These are phyloP conservation scores for Tenthredo amoena DNA, from an alignment of 2,888 invertebrate species.

Conservation along the genomic window DNA sequence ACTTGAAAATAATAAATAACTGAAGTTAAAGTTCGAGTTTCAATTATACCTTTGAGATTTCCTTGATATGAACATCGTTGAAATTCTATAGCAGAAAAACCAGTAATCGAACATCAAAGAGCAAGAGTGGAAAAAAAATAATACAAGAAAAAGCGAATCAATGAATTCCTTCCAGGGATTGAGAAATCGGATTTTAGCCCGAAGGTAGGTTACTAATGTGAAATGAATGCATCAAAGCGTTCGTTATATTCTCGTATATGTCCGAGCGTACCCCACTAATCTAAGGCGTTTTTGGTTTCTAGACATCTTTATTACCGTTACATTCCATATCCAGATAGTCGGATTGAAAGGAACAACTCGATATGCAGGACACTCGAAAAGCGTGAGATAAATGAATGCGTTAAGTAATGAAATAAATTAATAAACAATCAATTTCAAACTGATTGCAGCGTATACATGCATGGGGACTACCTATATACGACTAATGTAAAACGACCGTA, in stretches of 20 bases:
- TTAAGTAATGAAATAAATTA: background rate
- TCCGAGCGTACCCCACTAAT: background rate
- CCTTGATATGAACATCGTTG: background rate
- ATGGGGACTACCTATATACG: background rate
- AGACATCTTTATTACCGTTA: background rate
- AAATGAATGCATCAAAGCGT: slow-evolving; percentile 21
- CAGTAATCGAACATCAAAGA: background rate
- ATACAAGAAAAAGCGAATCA: background rate
- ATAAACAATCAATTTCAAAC: background rate
- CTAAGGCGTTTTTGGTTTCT: background rate
- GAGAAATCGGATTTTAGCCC: slow-evolving; percentile 18
- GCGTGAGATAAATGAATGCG: background rate
- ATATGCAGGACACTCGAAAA: background rate
- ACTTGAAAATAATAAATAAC: background rate
- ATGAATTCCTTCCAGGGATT: background rate
- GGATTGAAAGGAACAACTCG: background rate
- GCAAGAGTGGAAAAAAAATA: background rate
- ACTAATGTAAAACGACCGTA: background rate
- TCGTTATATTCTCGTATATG: slow-evolving; percentile 22
- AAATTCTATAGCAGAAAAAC: background rate
- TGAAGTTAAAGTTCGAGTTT: background rate
- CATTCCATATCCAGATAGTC: background rate
- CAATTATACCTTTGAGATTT: background rate
- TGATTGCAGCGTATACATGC: background rate
- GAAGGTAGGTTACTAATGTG: background rate